A percentile compares a stretch with the other conserved stretches of the same genome.
phyloP scores from a whole-genome alignment of 1,140 invertebrate genomes.

The Drosophila bipectinata region DNA sequence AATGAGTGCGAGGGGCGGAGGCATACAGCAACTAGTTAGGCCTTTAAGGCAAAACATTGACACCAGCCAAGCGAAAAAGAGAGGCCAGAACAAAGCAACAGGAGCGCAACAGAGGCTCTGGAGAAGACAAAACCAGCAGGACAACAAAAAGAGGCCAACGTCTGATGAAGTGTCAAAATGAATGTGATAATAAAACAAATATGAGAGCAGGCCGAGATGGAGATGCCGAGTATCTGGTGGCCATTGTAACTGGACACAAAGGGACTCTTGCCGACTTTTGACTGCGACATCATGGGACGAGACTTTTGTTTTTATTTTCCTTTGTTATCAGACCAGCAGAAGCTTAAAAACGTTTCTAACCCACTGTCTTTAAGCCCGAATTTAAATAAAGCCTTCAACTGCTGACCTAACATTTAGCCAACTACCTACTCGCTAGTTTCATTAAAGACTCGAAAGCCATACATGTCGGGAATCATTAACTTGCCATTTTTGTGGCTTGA shows the following conservation, averaged over 20 bases:
- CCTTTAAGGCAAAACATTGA: slow-evolving; percentile 81
- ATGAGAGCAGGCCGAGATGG: slow-evolving; percentile 27
- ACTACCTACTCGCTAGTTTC: neutral
- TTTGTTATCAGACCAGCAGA: slow-evolving; percentile 18
- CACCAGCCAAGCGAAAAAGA: slow-evolving; percentile 35
- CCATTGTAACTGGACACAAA: slow-evolving; percentile 51
- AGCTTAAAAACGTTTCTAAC: neutral
- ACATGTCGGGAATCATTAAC: slow-evolving; percentile 46
- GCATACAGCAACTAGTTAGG: slow-evolving; percentile 47
- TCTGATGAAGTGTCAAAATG: slow-evolving; percentile 82
- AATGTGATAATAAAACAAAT: slow-evolving; percentile 80
- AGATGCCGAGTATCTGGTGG: slow-evolving; percentile 22
- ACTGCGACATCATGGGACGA: slow-evolving; percentile 36
- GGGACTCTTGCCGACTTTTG: slow-evolving; percentile 57
- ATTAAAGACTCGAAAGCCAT: slow-evolving; percentile 30
- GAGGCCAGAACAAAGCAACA: slow-evolving; percentile 63
- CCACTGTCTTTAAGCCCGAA: neutral
- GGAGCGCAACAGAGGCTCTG: slow-evolving; percentile 36
- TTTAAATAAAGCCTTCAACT: neutral
- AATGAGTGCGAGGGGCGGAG: slow-evolving; percentile 42
- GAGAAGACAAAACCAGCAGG: slow-evolving; percentile 28
- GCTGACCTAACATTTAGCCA: neutral
- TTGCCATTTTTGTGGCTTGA: slow-evolving; percentile 46
- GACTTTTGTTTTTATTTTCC: slow-evolving; percentile 59
- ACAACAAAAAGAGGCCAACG: slow-evolving; percentile 62